Evolutionary conservation across 2,113 vertebrate genomes (phyloP).

Genomic region (Gopherus flavomarginatus): DNA sequence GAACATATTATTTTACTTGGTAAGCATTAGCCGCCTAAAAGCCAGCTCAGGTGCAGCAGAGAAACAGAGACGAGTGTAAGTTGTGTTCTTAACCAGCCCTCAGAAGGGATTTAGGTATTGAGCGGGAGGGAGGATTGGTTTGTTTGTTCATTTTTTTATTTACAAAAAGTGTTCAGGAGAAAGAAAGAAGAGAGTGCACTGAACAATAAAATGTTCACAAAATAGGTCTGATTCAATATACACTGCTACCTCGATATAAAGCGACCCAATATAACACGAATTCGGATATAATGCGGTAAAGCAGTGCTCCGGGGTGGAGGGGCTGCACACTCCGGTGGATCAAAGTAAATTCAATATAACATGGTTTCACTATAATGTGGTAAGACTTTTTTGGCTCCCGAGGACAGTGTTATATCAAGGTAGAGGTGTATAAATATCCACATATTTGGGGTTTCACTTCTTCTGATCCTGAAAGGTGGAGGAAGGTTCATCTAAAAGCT

Average conservation of each 20-base stretch:
- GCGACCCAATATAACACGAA: too few relatives aligned
- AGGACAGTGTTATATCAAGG: too few relatives aligned
- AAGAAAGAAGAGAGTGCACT: neutral
- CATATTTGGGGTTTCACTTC: conserved; percentile 37
- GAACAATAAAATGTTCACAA: conserved; percentile 2
- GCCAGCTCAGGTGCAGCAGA: neutral
- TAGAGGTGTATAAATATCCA: neutral
- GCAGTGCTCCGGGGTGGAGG: too few relatives aligned
- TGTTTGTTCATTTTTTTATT: neutral
- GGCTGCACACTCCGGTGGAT: too few relatives aligned
- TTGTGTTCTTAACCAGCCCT: neutral
- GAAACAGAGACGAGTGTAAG: neutral
- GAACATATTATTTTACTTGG: neutral
- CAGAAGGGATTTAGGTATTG: neutral
- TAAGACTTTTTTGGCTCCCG: too few relatives aligned
- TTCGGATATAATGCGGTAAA: too few relatives aligned
- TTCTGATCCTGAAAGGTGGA: neutral
- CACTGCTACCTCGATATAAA: too few relatives aligned
- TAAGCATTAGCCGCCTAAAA: neutral
- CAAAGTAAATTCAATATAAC: too few relatives aligned
- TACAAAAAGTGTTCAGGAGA: neutral
- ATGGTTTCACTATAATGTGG: too few relatives aligned
- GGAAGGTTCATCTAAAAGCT: neutral
- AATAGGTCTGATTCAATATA: conserved; percentile 12
- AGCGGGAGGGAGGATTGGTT: neutral